A percentile compares a stretch with the other conserved stretches of the same genome.
Evolutionary conservation across 2,797 vertebrate species (phyloP).

Genomic region (Pempheris klunzingeri): DNA sequence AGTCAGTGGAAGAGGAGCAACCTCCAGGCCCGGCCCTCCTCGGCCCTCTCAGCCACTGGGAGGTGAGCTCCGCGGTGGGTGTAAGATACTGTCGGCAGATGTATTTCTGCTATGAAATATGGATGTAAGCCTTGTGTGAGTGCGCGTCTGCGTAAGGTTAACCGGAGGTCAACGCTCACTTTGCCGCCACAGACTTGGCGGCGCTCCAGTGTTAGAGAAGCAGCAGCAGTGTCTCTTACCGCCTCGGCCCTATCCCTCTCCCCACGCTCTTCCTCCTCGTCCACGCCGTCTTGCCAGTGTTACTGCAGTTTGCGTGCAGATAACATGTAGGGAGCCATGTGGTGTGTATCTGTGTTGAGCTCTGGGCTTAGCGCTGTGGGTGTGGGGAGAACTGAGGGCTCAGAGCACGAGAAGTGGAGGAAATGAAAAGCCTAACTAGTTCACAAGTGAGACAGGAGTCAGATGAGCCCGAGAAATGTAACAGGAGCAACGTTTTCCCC

Average conservation of each 20-base stretch:
- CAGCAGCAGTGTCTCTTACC: conserved; percentile 51
- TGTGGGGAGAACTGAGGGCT: conserved; percentile 44
- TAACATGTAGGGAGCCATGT: conserved; percentile 61
- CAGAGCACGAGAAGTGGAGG: conserved; percentile 42
- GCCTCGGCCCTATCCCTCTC: conserved; percentile 26
- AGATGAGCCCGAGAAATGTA: conserved; percentile 40
- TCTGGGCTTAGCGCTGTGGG: conserved; percentile 58
- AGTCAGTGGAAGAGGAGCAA: conserved; percentile 51
- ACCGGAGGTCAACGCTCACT: conserved; percentile 80
- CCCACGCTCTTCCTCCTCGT: conserved; percentile 40
- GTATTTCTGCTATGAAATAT: conserved; percentile 84
- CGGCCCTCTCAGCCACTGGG: conserved; percentile 54
- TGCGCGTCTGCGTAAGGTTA: conserved; percentile 70
- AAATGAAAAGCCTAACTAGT: conserved; percentile 64
- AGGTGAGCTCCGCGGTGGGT: conserved; percentile 72
- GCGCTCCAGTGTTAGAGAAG: conserved; percentile 66
- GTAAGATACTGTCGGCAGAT: conserved; percentile 76
- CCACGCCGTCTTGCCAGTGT: conserved; percentile 52
- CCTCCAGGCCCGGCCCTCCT: conserved; percentile 46
- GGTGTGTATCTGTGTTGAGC: conserved; percentile 66
- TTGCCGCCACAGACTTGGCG: conserved; percentile 81
- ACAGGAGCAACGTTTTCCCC: conserved; percentile 30
- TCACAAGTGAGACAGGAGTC: conserved; percentile 52
- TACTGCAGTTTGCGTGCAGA: conserved; percentile 59
- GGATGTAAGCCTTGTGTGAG: conserved; percentile 72